These are phyloP conservation scores for Aythya baeri DNA, from an alignment of 2,113 vertebrate genomes.

Conservation along the genomic window DNA sequence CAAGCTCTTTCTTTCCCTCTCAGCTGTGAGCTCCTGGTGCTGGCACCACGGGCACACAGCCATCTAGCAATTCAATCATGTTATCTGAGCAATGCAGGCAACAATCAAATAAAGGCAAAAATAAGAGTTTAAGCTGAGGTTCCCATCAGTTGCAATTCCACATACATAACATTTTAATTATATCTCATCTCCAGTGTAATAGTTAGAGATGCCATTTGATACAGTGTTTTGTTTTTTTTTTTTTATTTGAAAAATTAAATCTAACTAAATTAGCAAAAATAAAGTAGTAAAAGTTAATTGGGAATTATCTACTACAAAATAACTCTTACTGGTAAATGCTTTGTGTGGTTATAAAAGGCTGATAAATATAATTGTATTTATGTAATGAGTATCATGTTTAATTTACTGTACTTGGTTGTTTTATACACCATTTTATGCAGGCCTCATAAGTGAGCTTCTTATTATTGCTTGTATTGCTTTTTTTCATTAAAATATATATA, in stretches of 20 bases:
- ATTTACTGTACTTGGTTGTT: slow-evolving; percentile 67
- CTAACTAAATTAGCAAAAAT: slow-evolving; percentile 71
- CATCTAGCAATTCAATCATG: slow-evolving; percentile 42
- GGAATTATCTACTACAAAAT: slow-evolving; percentile 71
- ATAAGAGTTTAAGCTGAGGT: slow-evolving; percentile 47
- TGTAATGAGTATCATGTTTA: slow-evolving; percentile 73
- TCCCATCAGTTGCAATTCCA: slow-evolving; percentile 58
- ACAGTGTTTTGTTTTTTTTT: neutral
- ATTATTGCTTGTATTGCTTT: neutral
- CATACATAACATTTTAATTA: slow-evolving; percentile 73
- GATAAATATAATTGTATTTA: slow-evolving; percentile 77
- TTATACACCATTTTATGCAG: slow-evolving; percentile 55
- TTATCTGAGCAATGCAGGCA: slow-evolving; percentile 36
- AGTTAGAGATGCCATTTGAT: slow-evolving; percentile 69
- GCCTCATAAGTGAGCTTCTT: slow-evolving; percentile 20
- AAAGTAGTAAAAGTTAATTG: slow-evolving; percentile 74
- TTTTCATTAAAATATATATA: neutral
- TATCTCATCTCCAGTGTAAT: slow-evolving; percentile 65
- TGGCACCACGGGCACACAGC: neutral
- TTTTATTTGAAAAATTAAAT: slow-evolving; percentile 66
- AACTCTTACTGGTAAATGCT: slow-evolving; percentile 68
- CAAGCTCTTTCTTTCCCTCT: neutral
- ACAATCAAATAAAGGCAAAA: slow-evolving; percentile 57
- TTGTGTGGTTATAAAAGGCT: slow-evolving; percentile 70
- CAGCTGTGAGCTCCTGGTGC: neutral